Base-by-base conservation (phyloP, 2,888 invertebrate species). In the Tillus elongatus region DNA sequence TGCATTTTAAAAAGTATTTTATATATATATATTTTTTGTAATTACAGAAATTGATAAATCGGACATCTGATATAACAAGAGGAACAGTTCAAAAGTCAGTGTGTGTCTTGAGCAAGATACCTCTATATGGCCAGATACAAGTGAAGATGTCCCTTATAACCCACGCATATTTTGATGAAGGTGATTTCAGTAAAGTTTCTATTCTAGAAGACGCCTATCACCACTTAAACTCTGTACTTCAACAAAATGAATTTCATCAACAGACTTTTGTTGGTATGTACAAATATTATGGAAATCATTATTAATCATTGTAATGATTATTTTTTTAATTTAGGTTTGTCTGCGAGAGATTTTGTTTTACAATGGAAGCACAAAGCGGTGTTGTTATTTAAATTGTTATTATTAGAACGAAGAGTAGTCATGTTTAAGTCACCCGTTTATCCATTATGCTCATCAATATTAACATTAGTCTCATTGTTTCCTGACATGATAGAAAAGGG, bases 31-130 rank as follows among this genome's bases (percentile, higher is more conserved):
- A 8, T 35, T 24, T 28, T 30, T 35, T 37, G 34, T 26, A 42
- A 32, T 67, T 69, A 13, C 64, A 95, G 90, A 87, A 90, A 75
- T 72, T 98, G 26, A 79, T 86, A 56, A 88, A 89, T 59, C 83
- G 83, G 51, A 90, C 92, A 2, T 86, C 90, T 2, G 96, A 98
- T 58, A 90, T 98, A 60, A 98, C 97, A 0, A 74, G 98, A 50
- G 92, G 91, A 55, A 92, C 95, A 2, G 95, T 98, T 10, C 97
- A 97, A 69, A 98, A 98, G 65, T 91, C 93, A 56, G 96, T 98
- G 1, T 95, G 95, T 70, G 90, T 97, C 11, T 71, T 98, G 39
- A 90, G 92, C 54, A 78, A 78, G 40, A 71, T 85, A 46, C 97
- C 97, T 3, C 71, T 97, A 8, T 98, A 89, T 70, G 97, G 97